Percentiles rank a stretch among this genome's conserved stretches.
Conservation (phyloP, 2,113 vertebrate species). For the Dipodomys ordii region DNA sequence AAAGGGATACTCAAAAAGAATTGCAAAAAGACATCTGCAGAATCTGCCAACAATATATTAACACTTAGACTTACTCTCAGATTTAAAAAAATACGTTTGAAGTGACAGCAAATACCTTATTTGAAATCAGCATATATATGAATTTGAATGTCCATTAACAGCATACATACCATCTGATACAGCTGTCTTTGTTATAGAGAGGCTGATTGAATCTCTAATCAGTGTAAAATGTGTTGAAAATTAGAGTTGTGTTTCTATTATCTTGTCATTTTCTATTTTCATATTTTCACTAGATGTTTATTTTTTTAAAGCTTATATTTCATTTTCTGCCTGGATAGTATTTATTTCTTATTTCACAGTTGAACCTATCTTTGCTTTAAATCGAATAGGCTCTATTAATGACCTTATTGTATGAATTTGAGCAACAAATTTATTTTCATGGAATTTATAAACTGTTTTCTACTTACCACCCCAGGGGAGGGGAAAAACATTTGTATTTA, state of each 20-base stretch:
- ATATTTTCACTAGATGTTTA: constrained; percentile 63
- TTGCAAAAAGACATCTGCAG: constrained; percentile 4
- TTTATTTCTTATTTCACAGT: constrained; percentile 20
- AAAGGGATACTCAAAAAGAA: not conserved
- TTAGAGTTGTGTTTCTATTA: constrained; percentile 53
- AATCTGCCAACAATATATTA: constrained; percentile 13
- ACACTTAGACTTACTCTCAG: constrained; percentile 62
- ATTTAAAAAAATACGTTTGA: constrained; percentile 69
- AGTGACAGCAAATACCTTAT: constrained; percentile 64
- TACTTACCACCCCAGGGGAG: not conserved
- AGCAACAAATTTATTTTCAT: constrained; percentile 21
- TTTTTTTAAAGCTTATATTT: constrained; percentile 42
- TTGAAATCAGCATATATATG: constrained; percentile 79
- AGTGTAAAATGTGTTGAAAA: constrained; percentile 32
- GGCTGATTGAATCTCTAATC: constrained; percentile 72
- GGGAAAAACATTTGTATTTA: not conserved
- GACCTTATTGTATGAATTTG: constrained; percentile 22
- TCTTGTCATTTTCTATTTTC: constrained; percentile 74
- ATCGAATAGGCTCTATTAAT: not conserved
- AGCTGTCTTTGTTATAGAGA: constrained; percentile 83
- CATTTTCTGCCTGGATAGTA: constrained; percentile 65
- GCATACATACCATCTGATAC: constrained; percentile 33
- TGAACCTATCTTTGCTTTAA: not conserved
- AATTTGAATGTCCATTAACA: constrained; percentile 74
- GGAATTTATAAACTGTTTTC: constrained; percentile 47